A percentile compares a stretch with the other conserved stretches of the same genome.
Evolutionary conservation across 2,888 invertebrate genomes (phyloP).

Genomic region (Mythimna vitellina): DNA sequence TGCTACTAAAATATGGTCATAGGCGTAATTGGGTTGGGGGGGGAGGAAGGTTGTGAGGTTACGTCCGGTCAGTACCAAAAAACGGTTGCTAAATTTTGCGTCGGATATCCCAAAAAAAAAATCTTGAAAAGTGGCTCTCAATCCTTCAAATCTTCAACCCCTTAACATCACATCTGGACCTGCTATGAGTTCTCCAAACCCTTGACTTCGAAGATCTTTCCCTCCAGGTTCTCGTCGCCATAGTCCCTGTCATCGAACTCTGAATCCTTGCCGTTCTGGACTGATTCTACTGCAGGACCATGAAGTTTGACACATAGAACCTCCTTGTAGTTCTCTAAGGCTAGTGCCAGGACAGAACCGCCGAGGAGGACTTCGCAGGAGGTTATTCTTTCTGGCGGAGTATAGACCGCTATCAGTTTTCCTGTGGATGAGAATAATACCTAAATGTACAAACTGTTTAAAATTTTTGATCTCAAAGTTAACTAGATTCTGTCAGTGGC

Average conservation of each 20-base stretch:
- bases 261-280: constrained; percentile 79
- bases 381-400: constrained; percentile 93
- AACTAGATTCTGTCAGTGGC: no score
- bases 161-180: constrained; percentile 33
- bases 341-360: constrained; percentile 93
- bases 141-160: constrained; percentile 32
- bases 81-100: not conserved
- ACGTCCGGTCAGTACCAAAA: no score
- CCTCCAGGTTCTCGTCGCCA: constrained; percentile 77
- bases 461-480: not conserved
- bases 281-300: constrained; percentile 81
- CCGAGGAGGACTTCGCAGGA: constrained; percentile 95
- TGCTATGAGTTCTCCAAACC: constrained; percentile 83
- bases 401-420: constrained; percentile 94
- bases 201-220: constrained; percentile 89
- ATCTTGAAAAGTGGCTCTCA: constrained; percentile 45
- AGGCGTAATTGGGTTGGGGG: no score
- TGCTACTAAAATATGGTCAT: no score
- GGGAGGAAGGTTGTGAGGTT: no score
- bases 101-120: not conserved
- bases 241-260: constrained; percentile 90
- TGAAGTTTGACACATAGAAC: constrained; percentile 92
- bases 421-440: constrained; percentile 86
- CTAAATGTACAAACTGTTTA: no score
- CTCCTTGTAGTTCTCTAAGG: constrained; percentile 92